Base-by-base conservation (phyloP, 2,113 vertebrate genomes). In the Muntiacus reevesi region DNA sequence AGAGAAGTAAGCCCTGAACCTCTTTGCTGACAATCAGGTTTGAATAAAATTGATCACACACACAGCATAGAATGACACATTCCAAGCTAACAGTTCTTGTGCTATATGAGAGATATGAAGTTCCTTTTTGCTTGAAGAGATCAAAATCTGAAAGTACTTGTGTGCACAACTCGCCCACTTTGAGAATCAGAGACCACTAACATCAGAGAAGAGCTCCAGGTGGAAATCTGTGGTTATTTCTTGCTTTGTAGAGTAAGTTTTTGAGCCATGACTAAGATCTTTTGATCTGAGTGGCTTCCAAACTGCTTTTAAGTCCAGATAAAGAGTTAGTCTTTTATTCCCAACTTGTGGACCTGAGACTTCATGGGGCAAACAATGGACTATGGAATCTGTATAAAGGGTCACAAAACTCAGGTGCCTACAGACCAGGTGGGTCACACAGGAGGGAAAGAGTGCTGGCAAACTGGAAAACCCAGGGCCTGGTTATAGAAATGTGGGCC, bases 241-340 rank as follows among this genome's bases (percentile, higher is more conserved):
- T 59, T 15, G 2, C 94, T 97, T 89, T 96, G 78, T 47, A 92
- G 92, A 76, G 52, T 93, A 86, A 83, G 91, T 87, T 93, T 78
- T 28, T 64, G 96, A 98, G 82, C 59, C 59, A 47, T 96, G 91
- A 97, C 97, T 96, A 57, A 96, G 96, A 57, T 55, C 91, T 96
- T 98, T 96, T 86, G 81, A 97, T 94, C 93, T 91, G 82, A 96
- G 87, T 82, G 87, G 93, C 94, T 96, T 98, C 97, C 91, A 95
- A 94, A 76, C 81, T 86, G 76, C 88, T 91, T 96, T 97, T 86
- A 96, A 84, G 89, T 81, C 57, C 91, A 86, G 59, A 93, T 87
- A 71, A 96, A 97, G 91, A 96, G 76, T 59, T 30, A 13, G 19
- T 94, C 78, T 94, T 93, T 78, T 74, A 76, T 96, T 90, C 43